Conservation (phyloP, 2,797 vertebrate genomes). For the Acipenser oxyrinchus region DNA sequence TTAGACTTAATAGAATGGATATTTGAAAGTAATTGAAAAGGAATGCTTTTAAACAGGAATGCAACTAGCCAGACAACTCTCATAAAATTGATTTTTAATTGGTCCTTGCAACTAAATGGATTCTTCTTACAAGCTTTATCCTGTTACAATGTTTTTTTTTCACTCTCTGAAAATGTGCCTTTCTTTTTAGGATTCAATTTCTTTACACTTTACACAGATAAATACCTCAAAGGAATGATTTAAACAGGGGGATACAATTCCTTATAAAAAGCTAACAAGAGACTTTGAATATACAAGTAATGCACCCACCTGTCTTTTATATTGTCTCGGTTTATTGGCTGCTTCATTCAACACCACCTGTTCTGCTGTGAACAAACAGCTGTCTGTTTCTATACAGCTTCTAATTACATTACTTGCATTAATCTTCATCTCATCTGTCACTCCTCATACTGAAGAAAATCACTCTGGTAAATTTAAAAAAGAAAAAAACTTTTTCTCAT, state of each 20-base stretch:
- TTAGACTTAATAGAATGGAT: no score
- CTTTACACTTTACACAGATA: no score
- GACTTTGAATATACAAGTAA: conserved; percentile 3
- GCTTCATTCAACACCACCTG: conserved; percentile 25
- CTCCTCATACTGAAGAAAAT: conserved; percentile 8
- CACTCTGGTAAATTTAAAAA: conserved; percentile 18
- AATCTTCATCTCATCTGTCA: conserved; percentile 29
- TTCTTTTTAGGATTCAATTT: no score
- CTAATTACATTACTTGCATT: conserved; percentile 31
- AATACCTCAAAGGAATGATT: neutral
- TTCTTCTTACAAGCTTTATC: no score
- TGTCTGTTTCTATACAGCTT: conserved; percentile 21
- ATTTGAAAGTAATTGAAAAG: no score
- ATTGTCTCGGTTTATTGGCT: conserved; percentile 10
- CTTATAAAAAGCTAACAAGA: conserved; percentile 6
- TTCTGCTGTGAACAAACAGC: conserved; percentile 27
- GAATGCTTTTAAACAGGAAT: no score
- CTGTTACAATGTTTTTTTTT: no score
- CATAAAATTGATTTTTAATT: no score
- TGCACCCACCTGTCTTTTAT: conserved; percentile 7
- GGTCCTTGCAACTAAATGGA: no score
- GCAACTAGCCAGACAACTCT: no score
- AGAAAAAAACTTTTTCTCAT: conserved; percentile 4
- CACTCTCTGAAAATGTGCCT: no score
- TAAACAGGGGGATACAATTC: conserved; percentile 1